phyloP scores from a whole-genome alignment of 2,113 vertebrate species.

The Oreochromis tanganicae region DNA sequence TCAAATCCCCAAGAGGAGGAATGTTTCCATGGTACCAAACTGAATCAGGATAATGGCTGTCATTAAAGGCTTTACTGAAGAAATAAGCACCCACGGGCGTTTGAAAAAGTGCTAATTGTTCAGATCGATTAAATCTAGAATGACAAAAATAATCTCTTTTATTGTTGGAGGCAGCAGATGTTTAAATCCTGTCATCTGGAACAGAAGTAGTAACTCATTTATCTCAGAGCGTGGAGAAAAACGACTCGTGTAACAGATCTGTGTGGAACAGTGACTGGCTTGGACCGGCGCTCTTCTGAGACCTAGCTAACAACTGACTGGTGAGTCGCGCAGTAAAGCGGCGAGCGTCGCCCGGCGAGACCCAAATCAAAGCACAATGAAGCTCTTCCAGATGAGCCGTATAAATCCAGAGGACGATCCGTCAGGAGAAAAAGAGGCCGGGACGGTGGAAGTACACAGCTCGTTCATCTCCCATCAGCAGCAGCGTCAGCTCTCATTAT shows the following conservation, averaged over 20 bases:
- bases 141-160: not conserved
- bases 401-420: not conserved
- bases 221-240: not conserved
- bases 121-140: not conserved
- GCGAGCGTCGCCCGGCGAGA: not conserved
- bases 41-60: not conserved
- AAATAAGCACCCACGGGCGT: fast-evolving
- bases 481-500: slow-evolving; percentile 7
- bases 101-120: not conserved
- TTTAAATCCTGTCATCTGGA: not conserved
- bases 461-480: slow-evolving; percentile 19
- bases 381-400: not conserved
- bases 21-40: not conserved
- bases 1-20: not conserved
- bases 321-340: fast-evolving
- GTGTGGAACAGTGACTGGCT: not conserved
- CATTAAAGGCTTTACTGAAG: not conserved
- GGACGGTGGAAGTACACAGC: not conserved
- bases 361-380: not conserved
- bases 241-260: not conserved
- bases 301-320: not conserved
- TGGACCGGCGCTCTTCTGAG: not conserved
- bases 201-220: not conserved
- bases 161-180: not conserved
- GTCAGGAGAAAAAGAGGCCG: not conserved